These are phyloP conservation scores for Pterobdella sp. DNA, from an alignment of 2,888 invertebrate species.

Conservation along the genomic window DNA sequence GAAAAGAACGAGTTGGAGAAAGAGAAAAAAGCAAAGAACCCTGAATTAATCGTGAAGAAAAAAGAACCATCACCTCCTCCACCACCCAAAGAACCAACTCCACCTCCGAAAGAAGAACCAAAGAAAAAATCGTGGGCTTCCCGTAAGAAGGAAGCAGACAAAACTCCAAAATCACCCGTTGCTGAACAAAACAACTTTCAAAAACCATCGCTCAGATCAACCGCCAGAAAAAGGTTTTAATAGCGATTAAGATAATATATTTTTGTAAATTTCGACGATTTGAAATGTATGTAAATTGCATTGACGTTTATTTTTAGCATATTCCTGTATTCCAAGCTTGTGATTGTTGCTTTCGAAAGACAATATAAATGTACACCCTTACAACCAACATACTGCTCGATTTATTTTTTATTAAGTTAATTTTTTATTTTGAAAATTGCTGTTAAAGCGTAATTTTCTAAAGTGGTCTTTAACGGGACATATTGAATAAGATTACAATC, in stretches of 20 bases:
- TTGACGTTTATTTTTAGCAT: not conserved
- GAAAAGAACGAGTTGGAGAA: constrained; percentile 29
- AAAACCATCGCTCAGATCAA: constrained; percentile 19
- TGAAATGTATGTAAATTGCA: not conserved
- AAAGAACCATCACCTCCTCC: constrained; percentile 29
- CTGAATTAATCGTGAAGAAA: constrained; percentile 29
- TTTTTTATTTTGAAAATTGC: constrained; percentile 48
- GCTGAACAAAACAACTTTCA: constrained; percentile 6
- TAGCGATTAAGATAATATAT: not conserved
- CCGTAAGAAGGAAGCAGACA: constrained; percentile 7
- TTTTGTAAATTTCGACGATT: constrained; percentile 2
- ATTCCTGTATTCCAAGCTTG: constrained; percentile 11
- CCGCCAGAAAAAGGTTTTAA: constrained; percentile 20
- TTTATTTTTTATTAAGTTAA: not conserved
- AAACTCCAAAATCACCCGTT: not conserved
- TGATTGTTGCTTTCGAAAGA: not conserved
- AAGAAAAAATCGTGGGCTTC: constrained; percentile 11
- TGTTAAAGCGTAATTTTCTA: constrained; percentile 72
- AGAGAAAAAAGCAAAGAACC: constrained; percentile 24
- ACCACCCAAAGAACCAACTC: constrained; percentile 16
- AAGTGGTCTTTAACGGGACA: constrained; percentile 60
- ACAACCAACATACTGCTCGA: not conserved
- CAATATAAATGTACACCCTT: not conserved
- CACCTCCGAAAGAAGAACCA: constrained; percentile 26
- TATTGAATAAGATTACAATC: constrained; percentile 61